These are phyloP conservation scores for Calonectris borealis DNA, from an alignment of 2,113 vertebrate species.

Conservation along the genomic window DNA sequence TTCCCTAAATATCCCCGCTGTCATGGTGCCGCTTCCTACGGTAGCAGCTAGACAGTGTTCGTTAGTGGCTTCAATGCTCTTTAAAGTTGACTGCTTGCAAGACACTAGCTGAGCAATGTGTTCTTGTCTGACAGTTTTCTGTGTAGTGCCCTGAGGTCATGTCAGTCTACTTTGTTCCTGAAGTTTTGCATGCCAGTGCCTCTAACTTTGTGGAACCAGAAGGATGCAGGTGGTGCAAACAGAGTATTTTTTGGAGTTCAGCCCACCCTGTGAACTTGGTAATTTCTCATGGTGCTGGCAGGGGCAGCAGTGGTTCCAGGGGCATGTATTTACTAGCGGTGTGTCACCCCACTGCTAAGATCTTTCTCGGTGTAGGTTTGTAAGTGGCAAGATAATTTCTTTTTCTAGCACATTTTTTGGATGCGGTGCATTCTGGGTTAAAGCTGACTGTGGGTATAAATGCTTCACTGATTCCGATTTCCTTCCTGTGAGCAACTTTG, in stretches of 20 bases:
- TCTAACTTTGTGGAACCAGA: background rate
- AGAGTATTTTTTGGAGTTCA: accelerated
- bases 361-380: background rate
- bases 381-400: no score
- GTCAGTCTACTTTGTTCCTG: background rate
- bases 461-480: background rate
- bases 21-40: background rate
- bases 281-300: background rate
- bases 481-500: background rate
- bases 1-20: background rate
- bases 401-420: background rate
- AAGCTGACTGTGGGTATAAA: background rate
- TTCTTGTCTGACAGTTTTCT: background rate
- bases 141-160: background rate
- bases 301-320: background rate
- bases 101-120: background rate
- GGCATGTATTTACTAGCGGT: accelerated
- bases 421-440: background rate
- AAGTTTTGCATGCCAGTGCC: background rate
- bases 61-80: background rate
- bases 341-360: background rate
- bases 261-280: no score
- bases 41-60: background rate
- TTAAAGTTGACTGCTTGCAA: background rate
- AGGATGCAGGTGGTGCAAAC: background rate